These are phyloP conservation scores for Poecile montanus DNA, from an alignment of 2,797 vertebrate species.

Conservation along the genomic window DNA sequence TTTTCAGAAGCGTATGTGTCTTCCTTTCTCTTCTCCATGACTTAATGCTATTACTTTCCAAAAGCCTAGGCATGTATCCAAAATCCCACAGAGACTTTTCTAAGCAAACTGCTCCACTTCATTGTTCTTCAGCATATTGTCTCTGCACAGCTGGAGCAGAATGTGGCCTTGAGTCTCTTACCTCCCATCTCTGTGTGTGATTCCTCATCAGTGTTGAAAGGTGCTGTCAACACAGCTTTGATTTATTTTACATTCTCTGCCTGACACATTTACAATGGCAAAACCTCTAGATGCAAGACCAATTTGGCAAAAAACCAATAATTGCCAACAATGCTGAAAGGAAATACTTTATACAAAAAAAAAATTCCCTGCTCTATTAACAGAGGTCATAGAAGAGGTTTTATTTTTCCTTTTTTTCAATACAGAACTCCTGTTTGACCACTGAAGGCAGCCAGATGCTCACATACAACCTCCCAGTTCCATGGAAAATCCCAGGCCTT, in stretches of 20 bases:
- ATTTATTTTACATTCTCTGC: conserved; percentile 20
- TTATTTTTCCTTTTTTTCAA: not conserved
- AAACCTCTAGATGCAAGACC: not conserved
- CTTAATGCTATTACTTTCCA: not conserved
- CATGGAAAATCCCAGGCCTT: too few species aligned
- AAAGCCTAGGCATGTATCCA: not conserved
- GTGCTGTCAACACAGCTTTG: not conserved
- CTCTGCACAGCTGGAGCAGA: not conserved
- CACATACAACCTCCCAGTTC: not conserved
- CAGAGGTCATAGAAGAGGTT: not conserved
- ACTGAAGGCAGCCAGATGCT: not conserved
- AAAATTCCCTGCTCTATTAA: not conserved
- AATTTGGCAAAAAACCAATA: not conserved
- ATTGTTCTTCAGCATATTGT: not conserved
- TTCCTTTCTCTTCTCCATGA: not conserved
- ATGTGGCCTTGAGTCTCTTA: not conserved
- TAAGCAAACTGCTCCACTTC: not conserved
- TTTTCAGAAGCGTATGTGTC: not conserved
- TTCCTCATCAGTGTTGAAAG: not conserved
- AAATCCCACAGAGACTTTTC: not conserved
- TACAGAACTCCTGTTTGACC: not conserved
- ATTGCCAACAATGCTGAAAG: not conserved
- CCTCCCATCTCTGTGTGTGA: not conserved
- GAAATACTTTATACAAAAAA: not conserved
- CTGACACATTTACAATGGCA: not conserved